Base-by-base conservation (phyloP, 2,888 invertebrate genomes). In the Stomorhina lunata region DNA sequence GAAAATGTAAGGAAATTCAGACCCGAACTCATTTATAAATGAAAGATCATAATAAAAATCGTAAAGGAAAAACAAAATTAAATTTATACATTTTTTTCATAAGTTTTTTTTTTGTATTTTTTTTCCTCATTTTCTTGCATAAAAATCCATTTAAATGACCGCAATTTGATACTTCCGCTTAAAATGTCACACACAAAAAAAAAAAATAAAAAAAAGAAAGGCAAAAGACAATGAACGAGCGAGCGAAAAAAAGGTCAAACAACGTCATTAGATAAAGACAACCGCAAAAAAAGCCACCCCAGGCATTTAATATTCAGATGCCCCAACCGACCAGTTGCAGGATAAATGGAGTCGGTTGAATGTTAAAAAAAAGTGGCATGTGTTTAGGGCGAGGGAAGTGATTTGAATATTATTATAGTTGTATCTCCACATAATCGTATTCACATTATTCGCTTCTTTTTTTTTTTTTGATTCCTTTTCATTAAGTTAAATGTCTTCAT, bases 101-200 rank as follows among this genome's bases (percentile, higher is more conserved):
- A 22, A 20, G 1, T 6, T 17, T n/a, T 10, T 50, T 63, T 22
- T 12, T 45, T 5, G 0, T 5, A 6, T 43, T 6, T 6, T 50
- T 25, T 53, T 40, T 45, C 10, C 29, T n/a, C n/a, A n/a, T 27
- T 29, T 5, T 53, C 48, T 27, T 32, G 43, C 61, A 76, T 32
- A 57, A 76, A 76, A 76, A 76, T 40, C 20, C 43, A 71, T 59
- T 71, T 72, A 71, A 71, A 72, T 81, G 73, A 45, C 78, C 78
- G 55, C 72, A 81, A 72, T 81, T 77, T 73, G 63, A 63, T 68
- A 78, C 61, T 81, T 72, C 68, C 73, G 68, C 78, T 73, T 45
- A 72, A 78, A 73, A 40, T 78, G 68, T 68, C 68, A 63, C 73
- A 66, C 48, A 59, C 45, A 66, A 53, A 50, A 43, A 6, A 15